Evolutionary conservation across 2,888 invertebrate species (phyloP).

Genomic region (Callyntrura guangdongensis): DNA sequence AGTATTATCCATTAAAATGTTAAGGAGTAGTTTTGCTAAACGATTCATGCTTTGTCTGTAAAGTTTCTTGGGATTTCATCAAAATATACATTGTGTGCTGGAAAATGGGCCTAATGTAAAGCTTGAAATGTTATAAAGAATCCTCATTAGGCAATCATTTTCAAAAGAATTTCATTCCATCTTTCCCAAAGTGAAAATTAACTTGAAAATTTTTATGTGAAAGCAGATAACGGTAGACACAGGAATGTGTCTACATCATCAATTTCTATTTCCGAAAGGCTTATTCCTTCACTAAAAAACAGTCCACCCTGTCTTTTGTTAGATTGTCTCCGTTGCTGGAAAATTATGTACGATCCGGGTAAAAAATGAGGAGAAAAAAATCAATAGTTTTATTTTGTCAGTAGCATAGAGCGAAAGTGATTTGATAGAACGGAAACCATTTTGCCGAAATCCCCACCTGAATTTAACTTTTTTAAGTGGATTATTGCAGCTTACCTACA

Average conservation of each 20-base stretch:
- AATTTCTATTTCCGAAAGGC: not conserved
- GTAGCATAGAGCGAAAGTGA: not conserved
- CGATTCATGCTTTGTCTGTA: too few relatives aligned
- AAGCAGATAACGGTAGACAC: not conserved
- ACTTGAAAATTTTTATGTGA: too few relatives aligned
- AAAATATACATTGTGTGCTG: too few relatives aligned
- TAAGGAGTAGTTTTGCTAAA: too few relatives aligned
- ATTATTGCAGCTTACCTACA: conserved; percentile 38
- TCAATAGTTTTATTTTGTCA: conserved; percentile 22
- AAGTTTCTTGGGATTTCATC: too few relatives aligned
- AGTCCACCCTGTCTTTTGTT: not conserved
- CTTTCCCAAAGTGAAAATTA: too few relatives aligned
- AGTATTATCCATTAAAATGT: too few relatives aligned
- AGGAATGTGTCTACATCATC: not conserved
- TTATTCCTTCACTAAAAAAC: not conserved
- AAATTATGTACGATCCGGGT: not conserved
- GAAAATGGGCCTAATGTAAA: too few relatives aligned
- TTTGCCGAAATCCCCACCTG: conserved; percentile 19
- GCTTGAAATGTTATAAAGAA: too few relatives aligned
- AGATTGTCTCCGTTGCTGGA: not conserved
- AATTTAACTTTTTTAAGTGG: conserved; percentile 54
- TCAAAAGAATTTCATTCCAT: too few relatives aligned
- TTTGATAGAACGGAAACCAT: not conserved
- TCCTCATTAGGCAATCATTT: too few relatives aligned
- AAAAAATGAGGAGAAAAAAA: conserved; percentile 15